Percentiles rank a stretch among this genome's conserved stretches.
Conservation (phyloP, 2,888 invertebrate species). For the Andrena fulva region DNA sequence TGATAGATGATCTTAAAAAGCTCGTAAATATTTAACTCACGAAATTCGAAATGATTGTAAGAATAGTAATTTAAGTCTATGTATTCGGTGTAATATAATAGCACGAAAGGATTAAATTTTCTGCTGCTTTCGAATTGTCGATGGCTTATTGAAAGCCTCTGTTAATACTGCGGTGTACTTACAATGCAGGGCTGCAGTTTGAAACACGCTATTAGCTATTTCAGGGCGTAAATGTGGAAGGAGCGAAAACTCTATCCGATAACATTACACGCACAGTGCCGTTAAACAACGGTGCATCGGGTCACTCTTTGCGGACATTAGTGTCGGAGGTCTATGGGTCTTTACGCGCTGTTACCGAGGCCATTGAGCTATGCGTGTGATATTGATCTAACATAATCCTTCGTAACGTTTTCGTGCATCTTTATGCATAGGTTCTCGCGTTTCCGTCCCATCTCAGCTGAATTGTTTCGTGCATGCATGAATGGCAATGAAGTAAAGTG, state of each 20-base stretch:
- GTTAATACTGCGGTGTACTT: no score
- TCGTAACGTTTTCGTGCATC: background rate
- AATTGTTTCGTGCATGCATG: no score
- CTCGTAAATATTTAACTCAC: no score
- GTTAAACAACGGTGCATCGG: conserved; percentile 76
- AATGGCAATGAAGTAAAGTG: no score
- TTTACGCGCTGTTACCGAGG: conserved; percentile 11
- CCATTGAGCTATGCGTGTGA: background rate
- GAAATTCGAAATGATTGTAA: no score
- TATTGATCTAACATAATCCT: conserved; percentile 49
- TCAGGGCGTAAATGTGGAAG: background rate
- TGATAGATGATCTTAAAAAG: no score
- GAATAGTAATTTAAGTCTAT: no score
- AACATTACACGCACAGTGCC: conserved; percentile 69
- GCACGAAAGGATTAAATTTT: no score
- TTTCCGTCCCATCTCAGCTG: no score
- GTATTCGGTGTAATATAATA: no score
- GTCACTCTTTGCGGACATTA: conserved; percentile 42
- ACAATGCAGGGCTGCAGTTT: background rate
- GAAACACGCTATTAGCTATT: background rate
- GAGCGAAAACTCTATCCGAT: conserved; percentile 49
- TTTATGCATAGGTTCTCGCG: background rate
- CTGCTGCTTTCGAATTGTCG: no score
- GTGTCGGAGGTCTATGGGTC: background rate
- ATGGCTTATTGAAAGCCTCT: no score